Conservation (phyloP, 2,888 invertebrate genomes). For the Ariolimax columbianus region DNA sequence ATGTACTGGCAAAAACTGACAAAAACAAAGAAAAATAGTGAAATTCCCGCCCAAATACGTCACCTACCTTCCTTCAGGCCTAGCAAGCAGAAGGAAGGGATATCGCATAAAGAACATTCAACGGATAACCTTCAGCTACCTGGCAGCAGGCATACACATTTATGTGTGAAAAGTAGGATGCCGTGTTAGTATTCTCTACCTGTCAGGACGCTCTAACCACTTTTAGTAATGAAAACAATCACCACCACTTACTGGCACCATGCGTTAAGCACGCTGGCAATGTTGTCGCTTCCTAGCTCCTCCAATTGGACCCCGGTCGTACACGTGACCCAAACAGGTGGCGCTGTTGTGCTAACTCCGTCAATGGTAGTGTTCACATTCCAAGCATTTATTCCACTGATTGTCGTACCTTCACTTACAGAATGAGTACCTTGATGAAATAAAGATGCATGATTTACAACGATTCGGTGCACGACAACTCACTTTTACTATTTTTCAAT, state of each 20-base stretch:
- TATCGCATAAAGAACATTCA: too few species aligned
- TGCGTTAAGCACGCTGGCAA: not conserved
- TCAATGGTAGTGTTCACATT: not conserved
- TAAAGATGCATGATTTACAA: too few species aligned
- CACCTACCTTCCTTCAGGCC: too few species aligned
- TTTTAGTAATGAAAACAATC: not conserved
- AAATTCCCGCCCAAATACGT: too few species aligned
- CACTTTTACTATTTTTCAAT: not conserved
- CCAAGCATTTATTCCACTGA: too few species aligned
- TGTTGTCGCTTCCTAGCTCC: not conserved
- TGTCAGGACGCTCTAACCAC: not conserved
- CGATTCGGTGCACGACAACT: too few species aligned
- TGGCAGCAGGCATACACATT: not conserved
- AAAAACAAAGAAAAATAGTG: too few species aligned
- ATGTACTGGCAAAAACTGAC: too few species aligned
- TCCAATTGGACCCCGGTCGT: not conserved
- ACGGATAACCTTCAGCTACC: not conserved
- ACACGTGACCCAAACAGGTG: constrained; percentile 16
- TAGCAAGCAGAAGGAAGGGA: too few species aligned
- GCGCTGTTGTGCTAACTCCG: not conserved
- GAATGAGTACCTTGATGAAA: not conserved
- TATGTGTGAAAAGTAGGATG: too few species aligned
- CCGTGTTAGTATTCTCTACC: not conserved
- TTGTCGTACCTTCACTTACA: not conserved
- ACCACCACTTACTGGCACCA: constrained; percentile 22